Conservation (phyloP, 2,113 vertebrate species). For the Glaucomys volans region DNA sequence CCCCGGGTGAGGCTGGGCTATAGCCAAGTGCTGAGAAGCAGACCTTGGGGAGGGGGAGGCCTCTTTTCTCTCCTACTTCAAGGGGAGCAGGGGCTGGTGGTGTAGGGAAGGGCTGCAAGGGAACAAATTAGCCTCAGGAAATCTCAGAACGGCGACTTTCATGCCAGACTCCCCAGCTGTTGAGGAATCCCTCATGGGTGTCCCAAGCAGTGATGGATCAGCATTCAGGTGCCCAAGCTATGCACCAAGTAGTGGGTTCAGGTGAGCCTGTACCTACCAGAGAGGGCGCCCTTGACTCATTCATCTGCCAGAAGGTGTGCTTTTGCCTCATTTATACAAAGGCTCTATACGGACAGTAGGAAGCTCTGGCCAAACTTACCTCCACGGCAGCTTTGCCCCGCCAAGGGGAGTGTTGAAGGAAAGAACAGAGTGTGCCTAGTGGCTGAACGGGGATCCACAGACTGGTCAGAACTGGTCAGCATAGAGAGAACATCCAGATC, state of each 20-base stretch:
- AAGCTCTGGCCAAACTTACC: background rate
- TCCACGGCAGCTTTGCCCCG: background rate
- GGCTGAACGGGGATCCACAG: too few relatives aligned
- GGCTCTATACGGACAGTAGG: background rate
- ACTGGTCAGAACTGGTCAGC: background rate
- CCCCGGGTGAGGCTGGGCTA: background rate
- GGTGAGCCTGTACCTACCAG: background rate
- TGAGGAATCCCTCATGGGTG: background rate
- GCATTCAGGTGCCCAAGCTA: background rate
- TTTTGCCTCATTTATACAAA: background rate
- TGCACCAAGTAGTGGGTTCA: background rate
- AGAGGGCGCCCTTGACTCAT: background rate
- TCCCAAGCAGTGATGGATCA: background rate
- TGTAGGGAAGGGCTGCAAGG: background rate
- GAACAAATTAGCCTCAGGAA: background rate
- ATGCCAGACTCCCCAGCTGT: background rate
- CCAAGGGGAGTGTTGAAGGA: too few relatives aligned
- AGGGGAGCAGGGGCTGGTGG: background rate
- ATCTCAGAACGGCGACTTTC: background rate
- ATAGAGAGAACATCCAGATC: background rate
- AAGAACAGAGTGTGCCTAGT: rapidly evolving
- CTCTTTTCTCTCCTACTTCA: too few relatives aligned
- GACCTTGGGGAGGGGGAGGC: background rate
- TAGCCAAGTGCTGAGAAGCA: conserved; percentile 39
- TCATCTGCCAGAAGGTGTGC: background rate